Evolutionary conservation across 35 echinoderm and acorn worm genomes (phyloP).

Genomic region (Apostichopus californicus): DNA sequence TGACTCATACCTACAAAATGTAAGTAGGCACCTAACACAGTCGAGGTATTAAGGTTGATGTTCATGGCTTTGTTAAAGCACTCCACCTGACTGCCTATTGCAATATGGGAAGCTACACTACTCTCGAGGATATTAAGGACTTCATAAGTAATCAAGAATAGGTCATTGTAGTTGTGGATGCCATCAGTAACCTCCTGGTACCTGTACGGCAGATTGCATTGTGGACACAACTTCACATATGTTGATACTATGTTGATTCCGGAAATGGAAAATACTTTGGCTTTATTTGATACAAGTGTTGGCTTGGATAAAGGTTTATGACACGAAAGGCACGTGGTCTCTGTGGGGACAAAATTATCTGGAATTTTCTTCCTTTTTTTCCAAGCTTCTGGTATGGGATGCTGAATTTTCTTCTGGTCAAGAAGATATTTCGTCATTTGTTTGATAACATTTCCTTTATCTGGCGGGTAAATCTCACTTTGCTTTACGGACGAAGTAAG

Average conservation of each 20-base stretch:
- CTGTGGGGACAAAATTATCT: constrained; percentile 4
- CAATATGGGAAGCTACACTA: too few relatives aligned
- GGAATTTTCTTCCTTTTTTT: not conserved
- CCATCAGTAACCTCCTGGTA: constrained; percentile 46
- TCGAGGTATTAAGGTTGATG: too few relatives aligned
- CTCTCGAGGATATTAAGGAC: too few relatives aligned
- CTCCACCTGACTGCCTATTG: too few relatives aligned
- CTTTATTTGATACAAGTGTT: not conserved
- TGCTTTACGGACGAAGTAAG: not conserved
- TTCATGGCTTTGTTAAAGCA: too few relatives aligned
- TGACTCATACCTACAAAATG: constrained; percentile 13
- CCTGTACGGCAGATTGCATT: constrained; percentile 33
- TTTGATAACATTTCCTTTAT: not conserved
- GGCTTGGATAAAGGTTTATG: not conserved
- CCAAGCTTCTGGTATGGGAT: not conserved
- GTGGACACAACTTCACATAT: constrained; percentile 35
- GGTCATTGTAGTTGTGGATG: too few relatives aligned
- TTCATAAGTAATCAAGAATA: too few relatives aligned
- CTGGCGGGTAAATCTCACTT: not conserved
- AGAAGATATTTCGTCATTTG: not conserved
- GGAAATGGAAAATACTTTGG: not conserved
- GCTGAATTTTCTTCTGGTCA: not conserved
- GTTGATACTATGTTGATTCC: not conserved
- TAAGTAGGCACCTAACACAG: constrained; percentile 28
- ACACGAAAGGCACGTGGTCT: not conserved